phyloP scores from a whole-genome alignment of 1,140 invertebrate genomes.

The Saccostrea echinata region DNA sequence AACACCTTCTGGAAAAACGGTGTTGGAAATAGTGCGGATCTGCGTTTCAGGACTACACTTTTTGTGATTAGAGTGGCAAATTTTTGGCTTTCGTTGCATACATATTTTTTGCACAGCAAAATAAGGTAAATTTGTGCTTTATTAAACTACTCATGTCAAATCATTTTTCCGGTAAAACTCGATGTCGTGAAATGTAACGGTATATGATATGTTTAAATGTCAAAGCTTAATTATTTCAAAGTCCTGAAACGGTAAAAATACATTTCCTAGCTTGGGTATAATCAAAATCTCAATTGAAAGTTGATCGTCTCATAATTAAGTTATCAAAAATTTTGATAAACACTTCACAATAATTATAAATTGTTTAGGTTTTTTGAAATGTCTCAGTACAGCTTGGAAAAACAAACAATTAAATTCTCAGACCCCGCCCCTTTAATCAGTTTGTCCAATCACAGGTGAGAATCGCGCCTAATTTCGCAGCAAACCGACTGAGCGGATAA shows the following conservation, averaged over 20 bases:
- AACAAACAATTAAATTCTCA: slow-evolving; percentile 29
- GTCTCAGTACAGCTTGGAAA: slow-evolving; percentile 17
- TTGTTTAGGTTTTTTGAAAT: slow-evolving; percentile 5
- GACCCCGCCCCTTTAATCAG: slow-evolving; percentile 25
- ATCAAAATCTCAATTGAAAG: slow-evolving; percentile 20
- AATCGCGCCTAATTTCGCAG: slow-evolving; percentile 10
- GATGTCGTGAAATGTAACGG: not conserved
- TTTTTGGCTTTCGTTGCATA: not conserved
- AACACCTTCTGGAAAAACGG: slow-evolving; percentile 16
- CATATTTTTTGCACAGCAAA: not conserved
- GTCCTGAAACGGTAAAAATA: not conserved
- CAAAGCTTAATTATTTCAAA: not conserved
- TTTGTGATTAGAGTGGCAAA: slow-evolving; percentile 32
- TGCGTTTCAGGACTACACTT: not conserved
- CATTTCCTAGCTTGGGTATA: slow-evolving; percentile 15
- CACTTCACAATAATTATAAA: not conserved
- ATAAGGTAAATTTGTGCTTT: slow-evolving; percentile 19
- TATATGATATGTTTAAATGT: not conserved
- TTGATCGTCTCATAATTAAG: slow-evolving; percentile 30
- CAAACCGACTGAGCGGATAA: slow-evolving; percentile 19
- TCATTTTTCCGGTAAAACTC: not conserved
- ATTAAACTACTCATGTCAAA: not conserved
- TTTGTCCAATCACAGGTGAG: slow-evolving; percentile 30
- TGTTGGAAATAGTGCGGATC: not conserved
- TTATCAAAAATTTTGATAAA: slow-evolving; percentile 16